Conservation (phyloP, 2,797 vertebrate genomes). For the Phaenicophaeus curvirostris region DNA sequence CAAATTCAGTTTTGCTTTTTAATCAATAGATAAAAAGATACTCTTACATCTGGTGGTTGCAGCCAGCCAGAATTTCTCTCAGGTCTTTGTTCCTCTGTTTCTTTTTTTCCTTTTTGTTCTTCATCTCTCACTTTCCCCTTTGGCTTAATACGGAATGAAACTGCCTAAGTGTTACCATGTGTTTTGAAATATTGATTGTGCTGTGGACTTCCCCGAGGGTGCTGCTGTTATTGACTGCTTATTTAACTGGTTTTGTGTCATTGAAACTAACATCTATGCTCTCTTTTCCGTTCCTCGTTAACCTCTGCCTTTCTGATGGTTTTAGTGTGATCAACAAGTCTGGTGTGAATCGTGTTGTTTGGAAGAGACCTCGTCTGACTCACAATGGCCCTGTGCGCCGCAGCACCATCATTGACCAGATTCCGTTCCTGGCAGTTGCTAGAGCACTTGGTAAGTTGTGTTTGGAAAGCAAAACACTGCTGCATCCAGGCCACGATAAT, state of each 20-base stretch:
- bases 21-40: neutral
- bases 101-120: neutral
- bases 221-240: neutral
- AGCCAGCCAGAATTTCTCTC: neutral
- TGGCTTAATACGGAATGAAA: neutral
- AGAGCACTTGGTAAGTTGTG: constrained; percentile 88
- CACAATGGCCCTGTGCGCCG: constrained; percentile 94
- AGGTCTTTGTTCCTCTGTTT: neutral
- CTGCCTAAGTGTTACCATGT: rapidly evolving
- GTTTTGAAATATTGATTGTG: neutral
- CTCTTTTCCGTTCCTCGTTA: neutral
- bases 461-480: neutral
- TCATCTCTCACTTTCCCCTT: neutral
- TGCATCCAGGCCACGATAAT: neutral
- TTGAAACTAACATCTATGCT: neutral
- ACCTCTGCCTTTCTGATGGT: neutral
- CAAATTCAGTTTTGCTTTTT: neutral
- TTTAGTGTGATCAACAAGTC: constrained; percentile 96
- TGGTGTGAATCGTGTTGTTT: constrained; percentile 95
- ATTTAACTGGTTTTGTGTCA: neutral
- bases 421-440: constrained; percentile 95
- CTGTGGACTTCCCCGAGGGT: neutral
- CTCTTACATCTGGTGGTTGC: neutral
- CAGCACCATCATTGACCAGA: constrained; percentile 96
- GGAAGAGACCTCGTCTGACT: constrained; percentile 93